Evolutionary conservation across 2,888 invertebrate species (phyloP), one percentile per base, ranked within the genome.

Genomic region (Pilophorus perplexus): DNA sequence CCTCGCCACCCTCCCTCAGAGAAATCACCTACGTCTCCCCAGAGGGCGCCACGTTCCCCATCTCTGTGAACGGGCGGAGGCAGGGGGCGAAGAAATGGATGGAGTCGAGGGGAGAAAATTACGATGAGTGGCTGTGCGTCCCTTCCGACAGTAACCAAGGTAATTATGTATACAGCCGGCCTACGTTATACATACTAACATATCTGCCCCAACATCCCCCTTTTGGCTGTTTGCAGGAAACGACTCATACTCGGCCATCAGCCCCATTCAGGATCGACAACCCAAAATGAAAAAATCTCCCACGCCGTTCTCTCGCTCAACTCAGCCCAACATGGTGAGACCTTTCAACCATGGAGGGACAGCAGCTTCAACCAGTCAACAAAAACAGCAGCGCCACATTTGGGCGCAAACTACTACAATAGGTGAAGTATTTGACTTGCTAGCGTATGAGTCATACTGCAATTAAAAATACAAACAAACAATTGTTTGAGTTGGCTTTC

Each of bases 1-100:
- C 62, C 12, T 1, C 42, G 25, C 46, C 62, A 12, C 1, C 46
- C n/a, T 52, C 28, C 1, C 14, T 22, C 42, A 12, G 64, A 20
- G 50, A 50, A 38, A 52, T 64, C 64, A 64, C 52, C 6, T 64
- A 64, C 52, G 52, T 64, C 18, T 64, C 64, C 1, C 52, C 64
- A 3, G 64, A 64, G 3, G 64, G 64, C 3, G 64, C 64, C 3
- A 64, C 64, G 12, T 64, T 64, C 16, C 64, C 64, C 5, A 50
- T 64, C 22, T 64, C 64, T 3, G 50, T 64, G 16, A 18, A 50
- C 12, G 42, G 42, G 25, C 40, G 59, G 5, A 25, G 59, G 14
- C 10, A 38, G 37, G 38, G 18, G 2, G 25, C 20, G 1, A 37
- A 55, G 5, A 59, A 59, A 25, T 59, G 59, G 44, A 42, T 16